Percentiles rank a stretch among this genome's conserved stretches.
These are phyloP conservation scores for Lutjanus campechanus DNA, from an alignment of 2,797 vertebrate genomes.

Conservation along the genomic window DNA sequence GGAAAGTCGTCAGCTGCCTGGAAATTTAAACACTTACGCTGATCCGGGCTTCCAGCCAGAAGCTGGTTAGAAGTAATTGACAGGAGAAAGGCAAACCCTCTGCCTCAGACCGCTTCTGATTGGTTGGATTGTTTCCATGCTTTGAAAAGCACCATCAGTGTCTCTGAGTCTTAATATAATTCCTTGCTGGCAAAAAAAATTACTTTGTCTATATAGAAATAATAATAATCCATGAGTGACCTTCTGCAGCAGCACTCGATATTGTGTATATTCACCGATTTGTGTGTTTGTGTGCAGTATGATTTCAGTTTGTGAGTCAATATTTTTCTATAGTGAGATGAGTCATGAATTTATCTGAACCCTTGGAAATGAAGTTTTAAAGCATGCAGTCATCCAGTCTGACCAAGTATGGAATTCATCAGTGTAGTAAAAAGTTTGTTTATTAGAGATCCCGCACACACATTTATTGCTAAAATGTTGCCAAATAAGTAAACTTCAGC, in stretches of 20 bases:
- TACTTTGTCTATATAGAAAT: neutral
- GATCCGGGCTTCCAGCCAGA: neutral
- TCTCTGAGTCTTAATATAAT: neutral
- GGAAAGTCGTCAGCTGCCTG: neutral
- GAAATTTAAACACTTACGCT: neutral
- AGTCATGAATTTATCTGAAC: slow-evolving; percentile 7
- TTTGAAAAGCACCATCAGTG: neutral
- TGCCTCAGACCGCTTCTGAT: neutral
- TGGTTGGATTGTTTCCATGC: slow-evolving; percentile 1
- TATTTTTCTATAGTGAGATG: neutral
- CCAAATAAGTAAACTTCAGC: neutral
- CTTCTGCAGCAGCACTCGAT: neutral
- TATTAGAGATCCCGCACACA: neutral
- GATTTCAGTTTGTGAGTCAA: slow-evolving; percentile 17
- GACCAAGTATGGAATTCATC: neutral
- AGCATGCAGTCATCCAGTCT: neutral
- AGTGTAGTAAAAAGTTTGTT: neutral
- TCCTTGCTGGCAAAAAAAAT: neutral
- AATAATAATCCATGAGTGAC: neutral
- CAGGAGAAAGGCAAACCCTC: neutral
- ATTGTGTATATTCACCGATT: no score
- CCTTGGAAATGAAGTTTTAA: neutral
- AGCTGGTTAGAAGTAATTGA: neutral
- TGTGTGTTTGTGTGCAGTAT: neutral
- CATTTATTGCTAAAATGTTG: slow-evolving; percentile 3